Evolutionary conservation across 1,140 invertebrate genomes (phyloP).

Genomic region (Luehdorfia chinensis): DNA sequence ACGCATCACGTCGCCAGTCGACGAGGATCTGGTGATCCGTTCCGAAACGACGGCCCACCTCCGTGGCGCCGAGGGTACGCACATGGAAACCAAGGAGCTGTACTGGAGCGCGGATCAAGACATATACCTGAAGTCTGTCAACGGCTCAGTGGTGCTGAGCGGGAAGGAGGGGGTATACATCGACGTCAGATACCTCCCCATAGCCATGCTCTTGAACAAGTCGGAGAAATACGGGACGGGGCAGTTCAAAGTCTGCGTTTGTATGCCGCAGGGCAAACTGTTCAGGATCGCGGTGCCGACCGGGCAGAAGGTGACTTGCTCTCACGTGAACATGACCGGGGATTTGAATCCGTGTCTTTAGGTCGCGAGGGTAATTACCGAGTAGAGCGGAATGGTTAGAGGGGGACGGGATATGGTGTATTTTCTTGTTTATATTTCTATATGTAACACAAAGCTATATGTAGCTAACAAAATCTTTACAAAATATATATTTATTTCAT

Average conservation of each 20-base stretch:
- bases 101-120: conserved; percentile 86
- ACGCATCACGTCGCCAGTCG: conserved; percentile 84
- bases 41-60: conserved; percentile 79
- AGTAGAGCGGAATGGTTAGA: not conserved
- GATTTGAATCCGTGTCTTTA: conserved; percentile 85
- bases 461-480: no score
- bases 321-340: conserved; percentile 79
- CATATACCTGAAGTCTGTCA: conserved; percentile 86
- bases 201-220: conserved; percentile 76
- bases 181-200: conserved; percentile 84
- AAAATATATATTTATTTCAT: no score
- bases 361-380: no score
- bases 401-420: conserved; percentile 6
- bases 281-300: conserved; percentile 84
- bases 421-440: not conserved
- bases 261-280: conserved; percentile 90
- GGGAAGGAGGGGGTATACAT: conserved; percentile 84
- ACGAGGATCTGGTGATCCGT: conserved; percentile 81
- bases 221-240: conserved; percentile 61
- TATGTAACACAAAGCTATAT: no score
- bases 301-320: conserved; percentile 80
- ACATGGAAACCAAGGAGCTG: conserved; percentile 68
- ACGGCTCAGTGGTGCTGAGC: conserved; percentile 85
- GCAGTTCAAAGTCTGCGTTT: conserved; percentile 92
- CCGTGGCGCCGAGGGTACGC: conserved; percentile 82